Percentiles rank a stretch among this genome's conserved stretches.
phyloP scores from a whole-genome alignment of 2,888 invertebrate genomes.

The Agrotis ipsilon region DNA sequence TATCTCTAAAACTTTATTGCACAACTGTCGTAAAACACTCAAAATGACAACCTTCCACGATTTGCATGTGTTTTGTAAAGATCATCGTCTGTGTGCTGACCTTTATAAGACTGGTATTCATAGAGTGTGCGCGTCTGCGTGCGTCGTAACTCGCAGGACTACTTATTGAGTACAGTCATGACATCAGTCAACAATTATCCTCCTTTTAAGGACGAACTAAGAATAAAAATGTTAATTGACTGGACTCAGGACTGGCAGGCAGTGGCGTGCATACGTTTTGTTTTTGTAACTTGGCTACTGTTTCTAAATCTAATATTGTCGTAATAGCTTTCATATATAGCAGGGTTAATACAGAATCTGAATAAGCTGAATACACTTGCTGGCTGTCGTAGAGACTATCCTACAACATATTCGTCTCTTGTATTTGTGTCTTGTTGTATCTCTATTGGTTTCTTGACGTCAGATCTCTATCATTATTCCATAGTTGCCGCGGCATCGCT shows the following conservation, averaged over 20 bases:
- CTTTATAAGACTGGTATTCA: conserved; percentile 11
- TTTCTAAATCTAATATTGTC: not conserved
- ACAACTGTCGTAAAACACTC: conserved; percentile 18
- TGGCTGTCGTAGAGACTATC: no score
- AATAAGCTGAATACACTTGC: not conserved
- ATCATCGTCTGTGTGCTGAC: conserved; percentile 21
- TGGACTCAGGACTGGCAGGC: not conserved
- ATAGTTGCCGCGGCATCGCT: not conserved
- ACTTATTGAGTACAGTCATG: conserved; percentile 22
- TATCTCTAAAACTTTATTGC: conserved; percentile 3
- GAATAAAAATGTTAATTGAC: conserved; percentile 40
- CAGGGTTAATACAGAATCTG: not conserved
- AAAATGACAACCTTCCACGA: conserved; percentile 6
- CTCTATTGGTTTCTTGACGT: not conserved
- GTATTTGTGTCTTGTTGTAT: not conserved
- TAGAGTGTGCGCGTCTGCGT: conserved; percentile 1
- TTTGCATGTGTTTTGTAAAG: conserved; percentile 22
- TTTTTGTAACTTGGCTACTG: not conserved
- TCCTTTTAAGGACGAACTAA: conserved; percentile 24
- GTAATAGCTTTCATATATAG: not conserved
- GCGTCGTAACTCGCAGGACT: conserved; percentile 11
- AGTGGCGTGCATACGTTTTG: conserved; percentile 2
- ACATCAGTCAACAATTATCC: conserved; percentile 33
- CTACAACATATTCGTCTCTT: no score
- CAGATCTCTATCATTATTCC: not conserved